Conservation (phyloP, 2,888 invertebrate species). For the Arrhopalites spinosus region DNA sequence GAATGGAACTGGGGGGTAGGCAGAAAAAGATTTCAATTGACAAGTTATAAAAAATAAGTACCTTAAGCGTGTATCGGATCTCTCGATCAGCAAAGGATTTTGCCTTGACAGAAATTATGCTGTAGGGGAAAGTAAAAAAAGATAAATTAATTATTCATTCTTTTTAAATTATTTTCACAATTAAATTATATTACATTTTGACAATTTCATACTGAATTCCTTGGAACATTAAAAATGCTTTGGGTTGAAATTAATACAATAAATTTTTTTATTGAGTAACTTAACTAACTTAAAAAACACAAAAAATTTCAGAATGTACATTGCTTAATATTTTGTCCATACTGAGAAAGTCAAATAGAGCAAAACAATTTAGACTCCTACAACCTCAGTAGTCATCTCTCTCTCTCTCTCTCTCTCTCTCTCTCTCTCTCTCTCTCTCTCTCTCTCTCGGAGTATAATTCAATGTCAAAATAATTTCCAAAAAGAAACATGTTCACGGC, state of each 20-base stretch:
- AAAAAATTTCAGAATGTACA: neutral
- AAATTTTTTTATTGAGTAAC: no score
- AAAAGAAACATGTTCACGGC: neutral
- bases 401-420: no score
- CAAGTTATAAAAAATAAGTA: no score
- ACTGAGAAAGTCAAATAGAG: neutral
- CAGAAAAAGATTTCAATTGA: no score
- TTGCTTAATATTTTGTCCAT: neutral
- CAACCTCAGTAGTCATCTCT: no score
- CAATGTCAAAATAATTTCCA: slow-evolving; percentile 15
- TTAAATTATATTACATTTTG: no score
- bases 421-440: no score
- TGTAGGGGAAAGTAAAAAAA: slow-evolving; percentile 63
- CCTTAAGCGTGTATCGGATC: slow-evolving; percentile 91
- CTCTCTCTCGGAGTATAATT: slow-evolving; percentile 17
- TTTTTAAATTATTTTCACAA: neutral
- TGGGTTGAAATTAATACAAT: no score
- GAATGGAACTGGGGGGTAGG: no score
- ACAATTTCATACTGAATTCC: no score
- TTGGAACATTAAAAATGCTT: no score
- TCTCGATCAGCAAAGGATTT: slow-evolving; percentile 96
- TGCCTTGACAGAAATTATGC: slow-evolving; percentile 95
- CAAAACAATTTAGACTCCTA: neutral
- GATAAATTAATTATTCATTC: neutral
- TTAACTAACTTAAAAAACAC: neutral